phyloP scores from a whole-genome alignment of 2,797 vertebrate species.

The Clamator glandarius region DNA sequence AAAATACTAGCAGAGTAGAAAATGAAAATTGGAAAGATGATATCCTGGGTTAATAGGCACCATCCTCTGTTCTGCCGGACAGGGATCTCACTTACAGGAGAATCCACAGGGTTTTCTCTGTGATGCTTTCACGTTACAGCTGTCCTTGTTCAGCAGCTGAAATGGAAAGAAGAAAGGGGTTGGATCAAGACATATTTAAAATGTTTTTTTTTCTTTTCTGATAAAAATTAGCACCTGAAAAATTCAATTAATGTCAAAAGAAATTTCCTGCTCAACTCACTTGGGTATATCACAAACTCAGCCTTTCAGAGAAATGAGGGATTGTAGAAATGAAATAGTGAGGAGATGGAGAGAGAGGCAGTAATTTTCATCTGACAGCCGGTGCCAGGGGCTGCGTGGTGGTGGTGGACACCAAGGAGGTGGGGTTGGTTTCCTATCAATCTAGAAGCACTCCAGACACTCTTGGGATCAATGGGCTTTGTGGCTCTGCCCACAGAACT shows the following conservation, averaged over 20 bases:
- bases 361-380: background rate
- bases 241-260: background rate
- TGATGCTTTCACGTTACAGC: background rate
- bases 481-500: background rate
- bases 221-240: background rate
- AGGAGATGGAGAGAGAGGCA: background rate
- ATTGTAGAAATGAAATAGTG: background rate
- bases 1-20: background rate
- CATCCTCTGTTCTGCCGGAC: rapidly evolving
- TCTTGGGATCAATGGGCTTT: background rate
- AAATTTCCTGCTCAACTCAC: background rate
- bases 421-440: background rate
- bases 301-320: background rate
- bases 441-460: rapidly evolving
- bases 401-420: background rate
- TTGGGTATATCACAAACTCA: background rate
- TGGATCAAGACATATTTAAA: background rate
- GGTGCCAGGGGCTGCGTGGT: rapidly evolving
- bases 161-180: background rate
- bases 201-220: background rate
- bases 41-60: background rate
- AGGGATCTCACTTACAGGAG: background rate
- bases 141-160: background rate
- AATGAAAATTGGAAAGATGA: background rate
- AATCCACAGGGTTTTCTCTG: background rate